phyloP scores from a whole-genome alignment of 2,888 invertebrate species.

The Cataglyphis albicans region DNA sequence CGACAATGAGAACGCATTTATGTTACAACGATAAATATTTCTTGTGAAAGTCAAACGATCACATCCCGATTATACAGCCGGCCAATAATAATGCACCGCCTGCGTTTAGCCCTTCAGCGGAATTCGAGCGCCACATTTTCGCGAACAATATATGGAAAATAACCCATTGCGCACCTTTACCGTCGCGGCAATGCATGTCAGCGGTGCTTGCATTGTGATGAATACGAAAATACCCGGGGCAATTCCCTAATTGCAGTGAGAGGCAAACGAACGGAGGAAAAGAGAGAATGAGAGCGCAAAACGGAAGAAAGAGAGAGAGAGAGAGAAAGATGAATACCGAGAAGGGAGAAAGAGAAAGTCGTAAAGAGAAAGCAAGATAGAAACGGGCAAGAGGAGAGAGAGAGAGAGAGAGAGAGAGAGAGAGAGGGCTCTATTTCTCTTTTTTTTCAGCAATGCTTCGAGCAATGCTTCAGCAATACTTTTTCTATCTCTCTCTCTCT shows the following conservation, averaged over 20 bases:
- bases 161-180: conserved; percentile 74
- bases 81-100: conserved; percentile 34
- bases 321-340: not conserved
- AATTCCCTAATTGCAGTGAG: conserved; percentile 83
- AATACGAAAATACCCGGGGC: conserved; percentile 81
- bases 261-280: conserved; percentile 71
- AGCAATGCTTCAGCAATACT: too few relatives aligned
- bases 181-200: conserved; percentile 71
- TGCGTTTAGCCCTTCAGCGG: conserved; percentile 48
- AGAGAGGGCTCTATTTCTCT: conserved; percentile 64
- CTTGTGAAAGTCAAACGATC: conserved; percentile 40
- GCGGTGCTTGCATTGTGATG: conserved; percentile 78
- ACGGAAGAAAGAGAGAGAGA: conserved; percentile 42
- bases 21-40: not conserved
- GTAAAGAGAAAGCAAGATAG: conserved; percentile 48
- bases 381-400: not conserved
- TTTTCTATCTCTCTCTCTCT: conserved; percentile 61
- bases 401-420: conserved; percentile 32
- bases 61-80: conserved; percentile 35
- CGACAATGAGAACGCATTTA: conserved; percentile 1
- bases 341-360: conserved; percentile 36
- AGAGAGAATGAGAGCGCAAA: conserved; percentile 35
- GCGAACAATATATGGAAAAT: conserved; percentile 75
- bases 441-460: conserved; percentile 71
- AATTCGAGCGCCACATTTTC: conserved; percentile 64